phyloP scores from a whole-genome alignment of 2,797 vertebrate genomes.

The Galagoides demidoff region DNA sequence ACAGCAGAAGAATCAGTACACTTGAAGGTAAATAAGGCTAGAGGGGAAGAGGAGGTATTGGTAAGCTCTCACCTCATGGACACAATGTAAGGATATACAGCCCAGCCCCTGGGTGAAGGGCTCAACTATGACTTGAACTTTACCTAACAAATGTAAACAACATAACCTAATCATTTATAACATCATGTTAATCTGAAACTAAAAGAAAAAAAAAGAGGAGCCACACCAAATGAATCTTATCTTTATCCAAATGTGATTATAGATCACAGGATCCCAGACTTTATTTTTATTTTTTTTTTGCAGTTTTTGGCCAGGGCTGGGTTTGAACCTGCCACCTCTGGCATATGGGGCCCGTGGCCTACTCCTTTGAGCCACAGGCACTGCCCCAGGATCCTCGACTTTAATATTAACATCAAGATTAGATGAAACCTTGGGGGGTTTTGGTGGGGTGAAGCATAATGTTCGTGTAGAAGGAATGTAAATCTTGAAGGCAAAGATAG shows the following conservation, averaged over 20 bases:
- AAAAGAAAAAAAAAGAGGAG: not conserved
- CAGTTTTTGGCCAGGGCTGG: no score
- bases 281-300: not conserved
- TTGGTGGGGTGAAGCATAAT: not conserved
- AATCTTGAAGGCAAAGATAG: not conserved
- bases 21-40: not conserved
- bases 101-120: no score
- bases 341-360: no score
- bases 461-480: not conserved
- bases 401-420: not conserved
- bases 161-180: no score
- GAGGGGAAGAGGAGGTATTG: no score
- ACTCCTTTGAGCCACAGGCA: no score
- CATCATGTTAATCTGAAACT: no score
- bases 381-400: not conserved
- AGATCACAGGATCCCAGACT: not conserved
- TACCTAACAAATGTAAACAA: no score
- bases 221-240: not conserved
- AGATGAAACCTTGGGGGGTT: not conserved
- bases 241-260: not conserved
- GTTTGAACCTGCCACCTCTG: no score
- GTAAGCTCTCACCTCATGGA: no score
- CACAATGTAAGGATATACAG: no score
- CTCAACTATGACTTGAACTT: no score
- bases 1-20: not conserved